phyloP scores from a whole-genome alignment of 2,888 invertebrate species.

The Drosophila antonietae region DNA sequence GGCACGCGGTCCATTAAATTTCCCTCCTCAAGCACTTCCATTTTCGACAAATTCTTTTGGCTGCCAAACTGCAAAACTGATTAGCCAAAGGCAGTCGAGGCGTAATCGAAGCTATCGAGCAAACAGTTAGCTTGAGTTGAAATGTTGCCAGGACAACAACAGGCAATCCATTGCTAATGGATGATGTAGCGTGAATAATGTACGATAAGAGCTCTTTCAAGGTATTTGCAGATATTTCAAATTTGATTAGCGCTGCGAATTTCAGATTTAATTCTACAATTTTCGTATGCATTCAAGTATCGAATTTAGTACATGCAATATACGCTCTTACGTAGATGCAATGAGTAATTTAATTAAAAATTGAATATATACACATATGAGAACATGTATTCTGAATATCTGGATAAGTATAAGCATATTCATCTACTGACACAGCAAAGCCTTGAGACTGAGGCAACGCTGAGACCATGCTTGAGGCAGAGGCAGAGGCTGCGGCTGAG shows the following conservation, averaged over 20 bases:
- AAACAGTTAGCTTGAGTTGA: slow-evolving; percentile 24
- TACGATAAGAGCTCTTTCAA: neutral
- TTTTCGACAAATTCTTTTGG: slow-evolving; percentile 74
- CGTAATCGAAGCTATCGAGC: slow-evolving; percentile 28
- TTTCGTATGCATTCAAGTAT: too few relatives aligned
- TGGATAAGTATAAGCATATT: too few relatives aligned
- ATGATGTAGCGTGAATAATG: neutral
- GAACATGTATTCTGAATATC: too few relatives aligned
- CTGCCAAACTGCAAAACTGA: slow-evolving; percentile 26
- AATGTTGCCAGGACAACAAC: slow-evolving; percentile 41
- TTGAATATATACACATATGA: too few relatives aligned
- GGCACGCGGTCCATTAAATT: slow-evolving; percentile 94
- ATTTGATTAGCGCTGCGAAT: neutral
- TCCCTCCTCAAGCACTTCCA: slow-evolving; percentile 96
- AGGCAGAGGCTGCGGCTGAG: too few relatives aligned
- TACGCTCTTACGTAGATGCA: too few relatives aligned
- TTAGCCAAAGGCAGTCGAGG: slow-evolving; percentile 8
- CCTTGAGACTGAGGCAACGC: too few relatives aligned
- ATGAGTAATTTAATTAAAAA: too few relatives aligned
- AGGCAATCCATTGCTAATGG: neutral
- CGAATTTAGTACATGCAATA: too few relatives aligned
- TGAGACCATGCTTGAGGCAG: too few relatives aligned
- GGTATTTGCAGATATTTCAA: neutral
- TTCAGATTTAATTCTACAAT: neutral
- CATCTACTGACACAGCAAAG: too few relatives aligned